Conservation (phyloP, 2,797 vertebrate genomes). For the Podarcis siculus region DNA sequence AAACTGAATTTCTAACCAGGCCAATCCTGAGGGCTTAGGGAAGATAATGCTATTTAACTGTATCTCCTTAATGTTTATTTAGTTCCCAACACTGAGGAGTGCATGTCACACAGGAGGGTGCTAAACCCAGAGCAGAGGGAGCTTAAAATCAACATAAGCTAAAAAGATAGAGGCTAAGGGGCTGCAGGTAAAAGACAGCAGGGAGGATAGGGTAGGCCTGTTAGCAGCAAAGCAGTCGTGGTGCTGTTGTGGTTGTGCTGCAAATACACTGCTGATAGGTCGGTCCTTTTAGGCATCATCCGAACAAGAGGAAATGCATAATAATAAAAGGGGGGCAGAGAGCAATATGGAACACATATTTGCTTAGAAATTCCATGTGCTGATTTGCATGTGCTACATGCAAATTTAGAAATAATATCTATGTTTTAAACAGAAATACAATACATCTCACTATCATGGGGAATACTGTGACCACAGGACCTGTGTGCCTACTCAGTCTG, state of each 20-base stretch:
- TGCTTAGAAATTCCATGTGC: no score
- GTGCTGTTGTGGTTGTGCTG: background rate
- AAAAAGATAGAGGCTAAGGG: background rate
- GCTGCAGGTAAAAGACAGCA: background rate
- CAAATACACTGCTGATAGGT: no score
- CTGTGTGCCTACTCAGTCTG: no score
- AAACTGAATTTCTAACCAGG: background rate
- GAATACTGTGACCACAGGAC: no score
- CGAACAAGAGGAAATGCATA: background rate
- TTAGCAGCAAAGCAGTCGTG: background rate
- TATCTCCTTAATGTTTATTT: background rate
- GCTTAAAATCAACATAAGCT: background rate
- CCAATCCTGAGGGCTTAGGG: background rate
- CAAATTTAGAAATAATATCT: no score
- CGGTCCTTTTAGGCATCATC: no score
- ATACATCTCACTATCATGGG: no score
- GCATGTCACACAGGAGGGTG: background rate
- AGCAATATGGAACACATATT: no score
- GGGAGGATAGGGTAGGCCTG: no score
- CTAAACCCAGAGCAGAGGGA: background rate
- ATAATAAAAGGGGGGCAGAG: no score
- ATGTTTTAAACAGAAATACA: no score
- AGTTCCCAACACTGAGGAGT: background rate
- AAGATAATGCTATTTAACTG: background rate
- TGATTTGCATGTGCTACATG: no score